Evolutionary conservation across 2,797 vertebrate species (phyloP).

Genomic region (Sebastes melanostomus): DNA sequence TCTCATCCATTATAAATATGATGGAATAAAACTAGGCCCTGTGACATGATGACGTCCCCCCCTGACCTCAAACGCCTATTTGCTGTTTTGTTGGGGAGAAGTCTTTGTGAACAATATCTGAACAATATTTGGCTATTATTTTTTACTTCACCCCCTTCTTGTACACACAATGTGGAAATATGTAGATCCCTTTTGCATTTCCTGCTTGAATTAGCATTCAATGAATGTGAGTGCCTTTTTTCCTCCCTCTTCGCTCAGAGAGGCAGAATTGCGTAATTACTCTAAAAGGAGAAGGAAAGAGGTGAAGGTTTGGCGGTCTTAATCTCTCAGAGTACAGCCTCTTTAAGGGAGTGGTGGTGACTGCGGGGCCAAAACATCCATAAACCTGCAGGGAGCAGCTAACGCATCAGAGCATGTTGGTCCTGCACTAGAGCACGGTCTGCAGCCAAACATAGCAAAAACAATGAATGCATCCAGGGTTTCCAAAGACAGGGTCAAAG

Average conservation of each 20-base stretch:
- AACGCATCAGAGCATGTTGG: conserved; percentile 60
- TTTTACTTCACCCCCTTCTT: conserved; percentile 46
- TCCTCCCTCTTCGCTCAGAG: conserved; percentile 55
- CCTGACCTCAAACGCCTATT: conserved; percentile 72
- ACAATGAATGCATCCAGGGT: conserved; percentile 33
- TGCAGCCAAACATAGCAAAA: conserved; percentile 49
- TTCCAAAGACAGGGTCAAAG: conserved; percentile 38
- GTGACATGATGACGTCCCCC: conserved; percentile 61
- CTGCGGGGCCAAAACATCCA: conserved; percentile 71
- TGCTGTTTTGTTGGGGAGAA: conserved; percentile 39
- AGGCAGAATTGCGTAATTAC: conserved; percentile 77
- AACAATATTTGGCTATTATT: conserved; percentile 56
- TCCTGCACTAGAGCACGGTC: conserved; percentile 40
- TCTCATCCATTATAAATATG: conserved; percentile 76
- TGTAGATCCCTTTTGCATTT: conserved; percentile 69
- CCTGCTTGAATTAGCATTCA: conserved; percentile 76
- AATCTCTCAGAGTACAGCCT: conserved; percentile 78
- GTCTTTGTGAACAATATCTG: conserved; percentile 30
- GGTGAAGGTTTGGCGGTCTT: conserved; percentile 78
- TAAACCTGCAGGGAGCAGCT: conserved; percentile 67
- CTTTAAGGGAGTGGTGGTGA: conserved; percentile 69
- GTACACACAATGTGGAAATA: conserved; percentile 61
- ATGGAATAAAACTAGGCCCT: conserved; percentile 69
- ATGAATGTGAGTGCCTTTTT: conserved; percentile 69
- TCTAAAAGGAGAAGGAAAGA: conserved; percentile 73